Conservation (phyloP, 2,113 vertebrate species). For the Cyrtonyx montezumae region DNA sequence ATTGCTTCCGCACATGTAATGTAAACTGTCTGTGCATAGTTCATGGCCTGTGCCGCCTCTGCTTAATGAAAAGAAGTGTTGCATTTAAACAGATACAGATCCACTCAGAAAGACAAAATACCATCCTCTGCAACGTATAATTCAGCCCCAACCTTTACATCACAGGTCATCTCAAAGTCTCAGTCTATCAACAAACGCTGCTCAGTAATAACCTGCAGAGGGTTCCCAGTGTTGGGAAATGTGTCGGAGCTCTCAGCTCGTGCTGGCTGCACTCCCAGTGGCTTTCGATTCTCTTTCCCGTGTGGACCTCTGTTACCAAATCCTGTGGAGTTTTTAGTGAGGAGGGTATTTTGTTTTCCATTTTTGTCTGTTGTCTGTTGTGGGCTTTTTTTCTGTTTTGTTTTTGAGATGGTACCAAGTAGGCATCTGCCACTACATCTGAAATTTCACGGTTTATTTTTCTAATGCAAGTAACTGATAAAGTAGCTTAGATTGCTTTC, state of each 20-base stretch:
- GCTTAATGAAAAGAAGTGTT: conserved; percentile 71
- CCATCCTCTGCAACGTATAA: conserved; percentile 62
- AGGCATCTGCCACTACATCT: conserved; percentile 13
- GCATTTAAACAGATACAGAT: conserved; percentile 74
- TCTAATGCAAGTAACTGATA: not conserved
- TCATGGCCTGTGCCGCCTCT: conserved; percentile 65
- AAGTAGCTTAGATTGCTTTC: not conserved
- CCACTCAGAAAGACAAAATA: conserved; percentile 70
- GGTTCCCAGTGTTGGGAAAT: conserved; percentile 26
- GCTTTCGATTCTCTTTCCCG: not conserved
- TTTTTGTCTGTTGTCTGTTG: not conserved
- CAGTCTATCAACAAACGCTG: conserved; percentile 40
- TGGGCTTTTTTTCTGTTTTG: not conserved
- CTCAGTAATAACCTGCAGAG: conserved; percentile 59
- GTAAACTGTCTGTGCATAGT: conserved; percentile 69
- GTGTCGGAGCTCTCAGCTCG: conserved; percentile 9
- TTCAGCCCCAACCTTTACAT: conserved; percentile 69
- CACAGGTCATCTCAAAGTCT: conserved; percentile 70
- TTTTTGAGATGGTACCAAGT: not conserved
- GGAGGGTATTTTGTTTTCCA: not conserved
- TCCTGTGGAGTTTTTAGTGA: not conserved
- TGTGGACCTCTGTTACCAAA: not conserved
- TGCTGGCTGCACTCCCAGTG: not conserved
- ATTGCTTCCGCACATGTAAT: conserved; percentile 76
- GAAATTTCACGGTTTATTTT: conserved; percentile 1